Percentiles rank a stretch among this genome's conserved stretches.
These are phyloP conservation scores for Amiota mariae DNA, from an alignment of 2,888 invertebrate genomes.

Conservation along the genomic window DNA sequence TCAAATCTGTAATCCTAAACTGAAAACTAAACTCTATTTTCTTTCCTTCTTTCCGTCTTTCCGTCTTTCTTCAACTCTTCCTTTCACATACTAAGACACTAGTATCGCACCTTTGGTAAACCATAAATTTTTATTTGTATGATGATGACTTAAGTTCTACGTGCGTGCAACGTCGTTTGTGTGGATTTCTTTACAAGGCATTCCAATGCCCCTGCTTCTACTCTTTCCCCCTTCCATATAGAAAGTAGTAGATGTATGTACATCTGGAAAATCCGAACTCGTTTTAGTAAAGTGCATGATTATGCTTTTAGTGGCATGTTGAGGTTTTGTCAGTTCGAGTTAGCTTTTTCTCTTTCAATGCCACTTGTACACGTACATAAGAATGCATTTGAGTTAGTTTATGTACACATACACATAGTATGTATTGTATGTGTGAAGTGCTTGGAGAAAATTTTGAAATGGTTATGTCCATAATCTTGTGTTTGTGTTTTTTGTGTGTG, in stretches of 20 bases:
- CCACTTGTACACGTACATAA: neutral
- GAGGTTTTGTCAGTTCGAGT: constrained; percentile 60
- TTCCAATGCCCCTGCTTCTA: neutral
- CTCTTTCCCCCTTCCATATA: neutral
- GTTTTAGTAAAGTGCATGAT: constrained; percentile 65
- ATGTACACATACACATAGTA: neutral
- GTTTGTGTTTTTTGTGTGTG: constrained; percentile 9
- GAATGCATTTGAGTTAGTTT: neutral
- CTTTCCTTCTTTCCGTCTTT: too few relatives aligned
- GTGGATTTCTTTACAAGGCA: neutral
- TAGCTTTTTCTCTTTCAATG: constrained; percentile 32
- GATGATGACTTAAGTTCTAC: constrained; percentile 65
- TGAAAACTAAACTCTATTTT: too few relatives aligned
- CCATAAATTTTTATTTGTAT: constrained; percentile 64
- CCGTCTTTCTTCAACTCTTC: too few relatives aligned
- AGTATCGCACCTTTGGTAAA: constrained; percentile 45
- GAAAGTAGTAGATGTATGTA: neutral
- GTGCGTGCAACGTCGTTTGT: constrained; percentile 48
- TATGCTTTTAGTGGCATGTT: constrained; percentile 66
- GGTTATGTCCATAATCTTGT: neutral
- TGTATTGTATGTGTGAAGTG: neutral
- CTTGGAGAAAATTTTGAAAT: constrained; percentile 2
- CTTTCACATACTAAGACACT: neutral
- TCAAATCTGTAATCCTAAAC: too few relatives aligned
- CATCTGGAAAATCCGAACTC: constrained; percentile 39